Evolutionary conservation across 2,797 vertebrate genomes (phyloP), one percentile per base, ranked within the genome.

Genomic region (Lophotriccus pileatus): DNA sequence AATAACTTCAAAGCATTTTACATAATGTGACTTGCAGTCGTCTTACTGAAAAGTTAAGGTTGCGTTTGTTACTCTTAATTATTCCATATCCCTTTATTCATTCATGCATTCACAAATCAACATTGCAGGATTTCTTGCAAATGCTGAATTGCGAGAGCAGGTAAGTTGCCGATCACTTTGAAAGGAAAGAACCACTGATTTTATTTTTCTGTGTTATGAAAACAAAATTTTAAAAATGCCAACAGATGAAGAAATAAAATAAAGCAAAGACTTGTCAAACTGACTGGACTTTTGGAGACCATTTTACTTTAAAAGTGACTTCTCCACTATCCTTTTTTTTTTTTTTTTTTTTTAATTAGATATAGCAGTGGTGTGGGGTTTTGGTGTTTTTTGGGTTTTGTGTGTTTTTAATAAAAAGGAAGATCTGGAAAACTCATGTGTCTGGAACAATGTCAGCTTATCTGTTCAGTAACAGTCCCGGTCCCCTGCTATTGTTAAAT

Each of bases 401-500:
- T 14, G 28, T 10, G 50, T 11, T 39, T 13, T 7, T 25, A 56
- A 37, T 60, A 53, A 52, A 64, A 47, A 80, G 73, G 76, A 93
- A 84, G 55, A 59, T 79, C 60, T 93, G 87, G 76, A 83, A 93
- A 93, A 69, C 58, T 68, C 23, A 15, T 68, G 7, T 82, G 17
- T 79, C 32, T 84, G 70, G 52, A 89, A 87, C 67, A 55, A 46
- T 85, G 84, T 80, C 27, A 47, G 28, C 67, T 95, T 89, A 79
- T 94, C 91, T 90, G n/a, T 52, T 92, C 73, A 89, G 67, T 68
- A 83, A 7, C 68, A 79, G n/a, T 60, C 16, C 20, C 59, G 62
- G 43, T 79, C 24, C 32, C 68, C 89, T 85, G 32, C 78, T 96
- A 72, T 93, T 90, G 69, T 85, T 92, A 77, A 94, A 91, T 84